Evolutionary conservation across 2,797 vertebrate genomes (phyloP).

Genomic region (Synaphobranchus kaupii): DNA sequence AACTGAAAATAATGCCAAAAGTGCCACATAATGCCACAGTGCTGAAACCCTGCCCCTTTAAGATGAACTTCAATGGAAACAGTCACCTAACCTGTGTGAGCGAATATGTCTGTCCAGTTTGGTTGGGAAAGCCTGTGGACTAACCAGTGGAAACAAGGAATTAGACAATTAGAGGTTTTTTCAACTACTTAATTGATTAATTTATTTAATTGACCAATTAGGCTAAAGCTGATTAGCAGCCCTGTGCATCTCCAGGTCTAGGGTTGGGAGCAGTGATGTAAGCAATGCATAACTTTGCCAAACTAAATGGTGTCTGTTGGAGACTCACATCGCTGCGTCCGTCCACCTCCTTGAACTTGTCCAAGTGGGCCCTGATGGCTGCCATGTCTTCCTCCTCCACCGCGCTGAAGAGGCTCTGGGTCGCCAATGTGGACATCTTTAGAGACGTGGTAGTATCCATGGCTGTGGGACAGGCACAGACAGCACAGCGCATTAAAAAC

Average conservation of each 20-base stretch:
- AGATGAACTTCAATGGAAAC: too few species aligned
- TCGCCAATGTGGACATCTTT: constrained; percentile 86
- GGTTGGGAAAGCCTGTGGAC: too few species aligned
- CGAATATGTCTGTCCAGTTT: too few species aligned
- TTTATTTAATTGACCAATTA: neutral
- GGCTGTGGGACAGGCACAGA: constrained; percentile 29
- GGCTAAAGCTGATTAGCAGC: neutral
- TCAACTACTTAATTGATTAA: neutral
- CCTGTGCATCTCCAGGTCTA: neutral
- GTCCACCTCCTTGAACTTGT: constrained; percentile 93
- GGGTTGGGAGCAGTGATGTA: neutral
- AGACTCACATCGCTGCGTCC: constrained; percentile 90
- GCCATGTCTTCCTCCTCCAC: constrained; percentile 94
- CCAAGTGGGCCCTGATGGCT: constrained; percentile 87
- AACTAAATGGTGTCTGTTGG: neutral
- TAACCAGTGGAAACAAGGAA: too few species aligned
- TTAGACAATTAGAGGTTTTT: neutral
- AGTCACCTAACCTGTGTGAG: too few species aligned
- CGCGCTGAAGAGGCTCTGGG: constrained; percentile 88
- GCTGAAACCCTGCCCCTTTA: too few species aligned
- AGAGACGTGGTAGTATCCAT: constrained; percentile 76
- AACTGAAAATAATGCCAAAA: too few species aligned
- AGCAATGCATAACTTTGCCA: neutral
- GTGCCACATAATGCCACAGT: too few species aligned
- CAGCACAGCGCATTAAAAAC: constrained; percentile 25